Evolutionary conservation across 2,888 invertebrate species (phyloP).

Genomic region (Sabatieria punctata): DNA sequence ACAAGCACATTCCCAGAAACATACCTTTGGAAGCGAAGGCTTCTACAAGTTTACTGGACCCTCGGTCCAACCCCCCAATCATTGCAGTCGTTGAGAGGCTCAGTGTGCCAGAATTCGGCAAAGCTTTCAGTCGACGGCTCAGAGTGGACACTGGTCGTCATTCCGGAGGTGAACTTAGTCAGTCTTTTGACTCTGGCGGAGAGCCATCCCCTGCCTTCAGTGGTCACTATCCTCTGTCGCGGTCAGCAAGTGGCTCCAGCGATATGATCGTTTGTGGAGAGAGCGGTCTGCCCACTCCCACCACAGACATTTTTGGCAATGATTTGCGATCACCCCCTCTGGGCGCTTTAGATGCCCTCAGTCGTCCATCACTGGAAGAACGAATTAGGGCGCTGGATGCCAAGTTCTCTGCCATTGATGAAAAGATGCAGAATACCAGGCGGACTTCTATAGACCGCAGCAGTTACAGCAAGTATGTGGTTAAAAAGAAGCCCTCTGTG

Average conservation of each 20-base stretch:
- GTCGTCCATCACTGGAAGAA: conserved; percentile 55
- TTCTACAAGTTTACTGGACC: too few relatives aligned
- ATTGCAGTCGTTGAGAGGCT: too few relatives aligned
- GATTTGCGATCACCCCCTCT: neutral
- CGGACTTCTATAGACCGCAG: too few relatives aligned
- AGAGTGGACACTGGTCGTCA: too few relatives aligned
- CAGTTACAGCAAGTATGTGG: conserved; percentile 7
- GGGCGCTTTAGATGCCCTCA: neutral
- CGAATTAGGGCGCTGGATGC: conserved; percentile 78
- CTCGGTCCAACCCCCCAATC: too few relatives aligned
- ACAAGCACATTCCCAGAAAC: too few relatives aligned
- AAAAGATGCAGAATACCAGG: conserved; percentile 1
- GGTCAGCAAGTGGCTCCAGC: neutral
- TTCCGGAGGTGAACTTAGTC: too few relatives aligned
- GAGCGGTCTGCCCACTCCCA: neutral
- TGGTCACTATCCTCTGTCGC: neutral
- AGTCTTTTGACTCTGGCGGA: too few relatives aligned
- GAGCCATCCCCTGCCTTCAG: neutral
- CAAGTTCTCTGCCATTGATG: conserved; percentile 47
- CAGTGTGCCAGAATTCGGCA: too few relatives aligned
- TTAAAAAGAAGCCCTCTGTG: conserved; percentile 6
- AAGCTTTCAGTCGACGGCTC: too few relatives aligned
- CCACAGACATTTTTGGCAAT: neutral
- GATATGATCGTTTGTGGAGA: neutral
- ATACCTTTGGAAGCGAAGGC: too few relatives aligned